These are phyloP conservation scores for Leptinotarsa rubiginosa DNA, from an alignment of 2,888 invertebrate species.

Conservation along the genomic window DNA sequence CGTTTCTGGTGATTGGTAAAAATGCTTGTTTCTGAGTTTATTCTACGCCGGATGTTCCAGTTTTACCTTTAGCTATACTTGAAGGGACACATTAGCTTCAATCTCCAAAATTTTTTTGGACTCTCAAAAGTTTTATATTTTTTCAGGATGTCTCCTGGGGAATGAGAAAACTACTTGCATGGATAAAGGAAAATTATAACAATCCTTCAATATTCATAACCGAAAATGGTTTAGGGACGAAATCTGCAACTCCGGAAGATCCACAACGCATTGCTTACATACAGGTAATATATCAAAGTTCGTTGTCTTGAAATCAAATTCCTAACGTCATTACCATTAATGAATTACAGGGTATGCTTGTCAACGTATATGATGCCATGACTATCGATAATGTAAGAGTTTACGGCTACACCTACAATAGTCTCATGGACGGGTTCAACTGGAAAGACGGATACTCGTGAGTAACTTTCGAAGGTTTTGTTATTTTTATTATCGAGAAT, in stretches of 20 bases:
- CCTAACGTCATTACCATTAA: neutral
- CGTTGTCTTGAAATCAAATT: neutral
- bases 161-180: neutral
- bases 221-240: neutral
- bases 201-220: constrained; percentile 20
- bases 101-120: no score
- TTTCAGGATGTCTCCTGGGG: neutral
- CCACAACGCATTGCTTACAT: constrained; percentile 8
- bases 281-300: constrained; percentile 7
- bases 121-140: neutral
- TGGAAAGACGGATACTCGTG: neutral
- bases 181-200: constrained; percentile 9
- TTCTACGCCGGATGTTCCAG: no score
- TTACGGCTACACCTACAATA: neutral
- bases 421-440: neutral
- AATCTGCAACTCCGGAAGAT: neutral
- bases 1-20: no score
- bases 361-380: neutral
- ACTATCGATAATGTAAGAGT: neutral
- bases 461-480: neutral
- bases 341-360: neutral
- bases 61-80: no score
- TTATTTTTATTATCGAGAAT: neutral
- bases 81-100: no score
- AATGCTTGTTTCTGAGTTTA: no score